Base-by-base conservation (phyloP, 2,888 invertebrate genomes). In the Caenorhabditis becei region DNA sequence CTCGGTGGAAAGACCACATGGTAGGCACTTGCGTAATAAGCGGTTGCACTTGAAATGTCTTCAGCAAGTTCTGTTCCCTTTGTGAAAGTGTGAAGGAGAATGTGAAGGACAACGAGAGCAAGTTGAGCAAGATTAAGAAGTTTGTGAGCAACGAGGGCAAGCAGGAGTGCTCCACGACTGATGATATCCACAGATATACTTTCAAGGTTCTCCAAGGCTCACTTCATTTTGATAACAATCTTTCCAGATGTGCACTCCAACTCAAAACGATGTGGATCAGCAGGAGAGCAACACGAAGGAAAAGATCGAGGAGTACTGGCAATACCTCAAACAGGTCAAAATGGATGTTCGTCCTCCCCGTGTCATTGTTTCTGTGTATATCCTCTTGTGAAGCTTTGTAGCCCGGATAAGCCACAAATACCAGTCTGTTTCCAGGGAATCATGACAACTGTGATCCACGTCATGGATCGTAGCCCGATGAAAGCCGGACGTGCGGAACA, bases 201-300 rank as follows among this genome's bases (percentile, higher is more conserved):
- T 87, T 88, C 71, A 85, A 86, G 66, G 87, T 87, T 16, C 20
- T 20, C 20, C 23, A 10, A 53, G 23, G 16, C 10, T 23, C 44
- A 44, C 2, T 61, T 35, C 35, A 8, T 35, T 35, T 35, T 35
- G 3, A 11, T 4, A 47, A 47, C 14, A n/a, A n/a, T n/a, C n/a
- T n/a, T n/a, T n/a, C 16, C 51, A 88, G 86, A 87, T 88, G 83
- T 88, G 88, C 77, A 88, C 88, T 18, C 88, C 88, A 14, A 81
- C 83, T 1, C 77, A 71, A 49, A 58, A 71, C n/a, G 86, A 86
- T 23, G 24, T 86, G n/a, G 72, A 77, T 24, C 72, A 87, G 26
- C 72, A 83, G 47, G 82, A 78, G 5, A 77, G 80, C 10, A 83
- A 86, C n/a, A 70, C 82, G 5, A 83, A 86, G 41, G 85, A 87